These are phyloP conservation scores for Petrocephalus schoutedeni DNA, from an alignment of 2,797 vertebrate species.

Conservation along the genomic window DNA sequence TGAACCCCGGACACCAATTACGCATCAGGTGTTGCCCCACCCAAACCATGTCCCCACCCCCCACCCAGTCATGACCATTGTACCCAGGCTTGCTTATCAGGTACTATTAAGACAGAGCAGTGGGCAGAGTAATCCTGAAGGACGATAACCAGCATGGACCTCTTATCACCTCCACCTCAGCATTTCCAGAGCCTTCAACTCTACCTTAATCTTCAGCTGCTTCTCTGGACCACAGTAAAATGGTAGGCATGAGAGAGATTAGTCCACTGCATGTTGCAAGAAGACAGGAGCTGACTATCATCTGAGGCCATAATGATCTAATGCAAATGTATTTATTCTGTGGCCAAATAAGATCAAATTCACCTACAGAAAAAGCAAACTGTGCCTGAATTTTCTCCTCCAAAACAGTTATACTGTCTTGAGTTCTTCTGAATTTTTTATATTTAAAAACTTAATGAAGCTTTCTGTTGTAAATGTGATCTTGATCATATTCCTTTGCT, in stretches of 20 bases:
- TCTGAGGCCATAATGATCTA: neutral
- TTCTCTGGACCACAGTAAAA: neutral
- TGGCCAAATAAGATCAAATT: neutral
- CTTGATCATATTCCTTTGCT: neutral
- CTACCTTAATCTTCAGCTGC: neutral
- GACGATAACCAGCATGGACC: neutral
- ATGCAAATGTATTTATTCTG: neutral
- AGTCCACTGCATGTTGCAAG: neutral
- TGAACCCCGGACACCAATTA: neutral
- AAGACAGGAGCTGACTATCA: neutral
- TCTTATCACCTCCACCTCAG: neutral
- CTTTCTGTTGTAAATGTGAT: neutral
- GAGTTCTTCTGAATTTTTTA: neutral
- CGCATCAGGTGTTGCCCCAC: neutral
- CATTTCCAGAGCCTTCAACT: neutral
- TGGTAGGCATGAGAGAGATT: neutral
- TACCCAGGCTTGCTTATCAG: neutral
- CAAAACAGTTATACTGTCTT: neutral
- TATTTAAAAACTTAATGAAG: neutral
- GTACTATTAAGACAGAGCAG: neutral
- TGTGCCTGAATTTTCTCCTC: neutral
- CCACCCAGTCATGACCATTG: neutral
- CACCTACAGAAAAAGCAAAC: neutral
- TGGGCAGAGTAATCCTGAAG: neutral
- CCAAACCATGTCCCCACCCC: neutral